A percentile compares a stretch with the other conserved stretches of the same genome.
Evolutionary conservation across 1,140 invertebrate genomes (phyloP).

Genomic region (Hylaeus volcanicus): DNA sequence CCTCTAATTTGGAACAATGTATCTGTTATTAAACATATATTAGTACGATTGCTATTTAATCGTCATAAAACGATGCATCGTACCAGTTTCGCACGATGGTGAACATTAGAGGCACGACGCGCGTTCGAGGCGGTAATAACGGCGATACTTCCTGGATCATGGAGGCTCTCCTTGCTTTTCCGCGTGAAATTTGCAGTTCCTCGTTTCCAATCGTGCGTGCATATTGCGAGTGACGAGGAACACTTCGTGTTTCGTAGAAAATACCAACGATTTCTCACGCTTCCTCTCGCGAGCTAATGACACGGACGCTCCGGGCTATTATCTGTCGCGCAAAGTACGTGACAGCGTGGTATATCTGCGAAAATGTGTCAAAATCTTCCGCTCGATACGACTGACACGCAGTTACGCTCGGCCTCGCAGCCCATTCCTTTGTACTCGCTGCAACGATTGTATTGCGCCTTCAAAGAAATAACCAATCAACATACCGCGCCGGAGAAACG

Average conservation of each 20-base stretch:
- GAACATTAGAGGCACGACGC: too few relatives aligned
- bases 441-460: not conserved
- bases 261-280: slow-evolving; percentile 20
- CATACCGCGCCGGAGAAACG: not conserved
- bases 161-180: not conserved
- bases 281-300: slow-evolving; percentile 20
- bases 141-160: not conserved
- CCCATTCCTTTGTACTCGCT: not conserved
- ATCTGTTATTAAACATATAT: too few relatives aligned
- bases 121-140: too few relatives aligned
- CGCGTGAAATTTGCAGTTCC: not conserved
- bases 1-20: too few relatives aligned
- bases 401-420: not conserved
- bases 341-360: slow-evolving; percentile 5
- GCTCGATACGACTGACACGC: not conserved
- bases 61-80: too few relatives aligned
- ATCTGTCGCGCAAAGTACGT: slow-evolving; percentile 19
- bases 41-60: too few relatives aligned
- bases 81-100: too few relatives aligned
- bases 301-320: slow-evolving; percentile 18
- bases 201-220: not conserved
- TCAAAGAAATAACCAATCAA: slow-evolving; percentile 1
- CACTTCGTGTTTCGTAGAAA: not conserved
- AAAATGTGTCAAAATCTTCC: slow-evolving; percentile 17
- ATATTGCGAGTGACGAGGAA: not conserved